These are phyloP conservation scores for Clarias platycephalus DNA, from an alignment of 2,797 vertebrate genomes.

Conservation along the genomic window DNA sequence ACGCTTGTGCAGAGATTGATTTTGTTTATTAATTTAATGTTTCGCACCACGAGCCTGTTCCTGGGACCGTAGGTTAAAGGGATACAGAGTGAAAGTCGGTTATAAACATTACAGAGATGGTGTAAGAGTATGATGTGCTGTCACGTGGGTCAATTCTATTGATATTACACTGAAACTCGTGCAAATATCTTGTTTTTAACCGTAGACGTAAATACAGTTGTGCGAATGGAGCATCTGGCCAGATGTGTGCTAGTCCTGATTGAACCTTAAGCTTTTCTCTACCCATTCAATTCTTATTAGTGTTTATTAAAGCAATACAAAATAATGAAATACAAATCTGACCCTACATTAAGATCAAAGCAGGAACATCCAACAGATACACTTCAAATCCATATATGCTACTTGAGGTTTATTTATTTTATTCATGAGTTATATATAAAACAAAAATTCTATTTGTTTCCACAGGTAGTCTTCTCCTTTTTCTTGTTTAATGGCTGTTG, in stretches of 20 bases:
- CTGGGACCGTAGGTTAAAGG: not conserved
- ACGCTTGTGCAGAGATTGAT: too few relatives aligned
- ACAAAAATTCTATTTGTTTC: too few relatives aligned
- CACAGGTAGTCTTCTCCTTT: too few relatives aligned
- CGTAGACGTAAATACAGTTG: too few relatives aligned
- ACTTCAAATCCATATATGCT: not conserved
- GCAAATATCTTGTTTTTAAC: not conserved
- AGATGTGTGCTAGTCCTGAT: not conserved
- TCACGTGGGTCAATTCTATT: not conserved
- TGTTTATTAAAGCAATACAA: not conserved
- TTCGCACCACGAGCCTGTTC: not conserved
- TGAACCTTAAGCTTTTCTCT: not conserved
- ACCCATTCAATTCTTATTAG: not conserved
- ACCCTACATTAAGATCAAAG: not conserved
- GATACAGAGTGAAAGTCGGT: too few relatives aligned
- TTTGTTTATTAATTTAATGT: not conserved
- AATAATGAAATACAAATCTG: not conserved
- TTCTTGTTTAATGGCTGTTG: too few relatives aligned
- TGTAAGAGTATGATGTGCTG: not conserved
- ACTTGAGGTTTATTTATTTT: not conserved
- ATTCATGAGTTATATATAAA: not conserved
- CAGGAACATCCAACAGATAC: not conserved
- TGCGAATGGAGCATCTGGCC: not conserved
- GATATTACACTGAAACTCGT: not conserved
- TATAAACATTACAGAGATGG: not conserved